Percentiles rank a stretch among this genome's conserved stretches.
These are phyloP conservation scores for Montipora foliosa DNA, from an alignment of 64 coral and sea anemone species.

Conservation along the genomic window DNA sequence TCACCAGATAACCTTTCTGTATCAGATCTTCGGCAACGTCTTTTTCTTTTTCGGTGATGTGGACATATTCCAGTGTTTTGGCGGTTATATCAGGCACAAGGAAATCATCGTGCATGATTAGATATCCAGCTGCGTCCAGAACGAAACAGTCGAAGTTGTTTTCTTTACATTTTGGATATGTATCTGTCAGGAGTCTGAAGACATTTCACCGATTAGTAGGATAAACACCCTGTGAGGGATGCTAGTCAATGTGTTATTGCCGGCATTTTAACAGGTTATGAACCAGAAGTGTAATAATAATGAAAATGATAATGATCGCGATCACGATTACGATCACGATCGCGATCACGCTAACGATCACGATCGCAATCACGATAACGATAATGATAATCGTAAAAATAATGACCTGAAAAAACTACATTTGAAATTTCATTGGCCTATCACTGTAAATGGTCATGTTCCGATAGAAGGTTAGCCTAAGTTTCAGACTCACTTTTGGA, in stretches of 20 bases:
- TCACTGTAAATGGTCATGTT: too few species aligned
- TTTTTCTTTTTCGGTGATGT: constrained; percentile 40
- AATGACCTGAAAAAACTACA: too few species aligned
- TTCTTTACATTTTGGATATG: constrained; percentile 3
- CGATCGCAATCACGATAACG: too few species aligned
- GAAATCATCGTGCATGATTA: constrained; percentile 44
- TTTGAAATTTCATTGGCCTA: too few species aligned
- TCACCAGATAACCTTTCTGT: constrained; percentile 17
- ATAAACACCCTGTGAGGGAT: neutral
- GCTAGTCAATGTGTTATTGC: too few species aligned
- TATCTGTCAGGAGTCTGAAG: constrained; percentile 25
- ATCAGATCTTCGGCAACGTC: constrained; percentile 13
- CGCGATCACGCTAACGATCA: too few species aligned
- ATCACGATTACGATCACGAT: too few species aligned
- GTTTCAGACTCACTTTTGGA: too few species aligned
- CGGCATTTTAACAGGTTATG: neutral
- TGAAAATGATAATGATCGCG: neutral
- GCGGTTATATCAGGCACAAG: neutral
- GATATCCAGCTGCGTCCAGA: constrained; percentile 5
- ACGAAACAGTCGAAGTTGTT: constrained; percentile 20
- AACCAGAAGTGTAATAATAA: neutral
- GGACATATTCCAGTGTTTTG: constrained; percentile 10
- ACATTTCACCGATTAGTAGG: neutral
- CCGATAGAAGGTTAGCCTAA: too few species aligned
- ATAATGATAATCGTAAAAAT: too few species aligned